Percentiles rank a stretch among this genome's conserved stretches.
Conservation (phyloP, 2,113 vertebrate genomes). For the Orcinus orca region DNA sequence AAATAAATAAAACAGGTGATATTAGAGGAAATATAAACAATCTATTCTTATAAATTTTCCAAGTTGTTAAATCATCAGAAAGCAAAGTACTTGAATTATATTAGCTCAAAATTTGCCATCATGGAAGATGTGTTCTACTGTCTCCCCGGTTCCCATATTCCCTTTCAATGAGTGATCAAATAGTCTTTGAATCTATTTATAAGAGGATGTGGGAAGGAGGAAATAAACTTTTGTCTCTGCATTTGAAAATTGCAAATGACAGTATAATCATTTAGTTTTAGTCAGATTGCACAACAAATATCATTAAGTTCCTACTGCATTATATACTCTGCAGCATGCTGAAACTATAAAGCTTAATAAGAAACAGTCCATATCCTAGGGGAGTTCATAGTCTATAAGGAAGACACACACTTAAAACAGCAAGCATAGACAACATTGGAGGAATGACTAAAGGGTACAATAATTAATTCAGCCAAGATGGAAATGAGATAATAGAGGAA, state of each 20-base stretch:
- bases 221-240: not conserved
- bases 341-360: not conserved
- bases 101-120: not conserved
- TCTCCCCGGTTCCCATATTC: not conserved
- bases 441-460: not conserved
- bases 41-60: not conserved
- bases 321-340: not conserved
- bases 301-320: not conserved
- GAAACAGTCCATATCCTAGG: not conserved
- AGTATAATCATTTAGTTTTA: not conserved
- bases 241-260: not conserved
- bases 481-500: not conserved
- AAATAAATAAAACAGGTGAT: not conserved
- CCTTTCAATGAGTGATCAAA: not conserved
- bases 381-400: not conserved
- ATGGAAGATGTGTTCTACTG: not conserved
- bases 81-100: not conserved
- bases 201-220: not conserved
- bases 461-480: not conserved
- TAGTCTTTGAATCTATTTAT: not conserved
- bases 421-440: not conserved
- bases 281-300: not conserved
- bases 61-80: conserved; percentile 19
- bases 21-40: not conserved
- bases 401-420: not conserved